Conservation (phyloP, 1,140 invertebrate genomes). For the Nixonia krombeini region DNA sequence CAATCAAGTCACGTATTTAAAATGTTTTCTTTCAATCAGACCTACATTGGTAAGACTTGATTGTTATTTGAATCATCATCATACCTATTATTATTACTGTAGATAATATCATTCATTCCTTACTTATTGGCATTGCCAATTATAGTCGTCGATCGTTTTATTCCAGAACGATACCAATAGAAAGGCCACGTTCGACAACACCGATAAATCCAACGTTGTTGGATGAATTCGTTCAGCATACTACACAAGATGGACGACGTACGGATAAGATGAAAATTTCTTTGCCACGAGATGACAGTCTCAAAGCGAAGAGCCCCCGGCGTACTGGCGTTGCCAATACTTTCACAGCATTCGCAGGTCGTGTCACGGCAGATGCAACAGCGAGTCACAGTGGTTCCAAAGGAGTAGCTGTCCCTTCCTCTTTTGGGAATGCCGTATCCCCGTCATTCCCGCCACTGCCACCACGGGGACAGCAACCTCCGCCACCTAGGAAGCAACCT, state of each 20-base stretch:
- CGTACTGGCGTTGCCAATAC: conserved; percentile 56
- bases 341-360: conserved; percentile 65
- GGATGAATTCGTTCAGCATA: conserved; percentile 78
- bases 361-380: conserved; percentile 28
- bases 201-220: conserved; percentile 83
- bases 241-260: conserved; percentile 57
- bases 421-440: conserved; percentile 16
- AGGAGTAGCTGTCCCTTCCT: conserved; percentile 12
- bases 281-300: conserved; percentile 76
- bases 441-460: conserved; percentile 71
- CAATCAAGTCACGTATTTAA: too few species aligned
- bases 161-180: conserved; percentile 86
- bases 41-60: too few species aligned
- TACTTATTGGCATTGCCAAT: too few species aligned
- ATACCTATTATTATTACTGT: too few species aligned
- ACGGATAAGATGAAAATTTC: conserved; percentile 80
- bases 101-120: too few species aligned
- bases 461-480: conserved; percentile 63
- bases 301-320: conserved; percentile 64
- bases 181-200: conserved; percentile 88
- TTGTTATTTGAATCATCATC: too few species aligned
- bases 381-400: too few species aligned
- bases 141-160: too few species aligned
- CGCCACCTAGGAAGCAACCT: conserved; percentile 52
- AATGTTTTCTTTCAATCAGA: too few species aligned